Percentiles rank a stretch among this genome's conserved stretches.
Conservation (phyloP, 2,888 invertebrate genomes). For the Lepetodrilus schrolli region DNA sequence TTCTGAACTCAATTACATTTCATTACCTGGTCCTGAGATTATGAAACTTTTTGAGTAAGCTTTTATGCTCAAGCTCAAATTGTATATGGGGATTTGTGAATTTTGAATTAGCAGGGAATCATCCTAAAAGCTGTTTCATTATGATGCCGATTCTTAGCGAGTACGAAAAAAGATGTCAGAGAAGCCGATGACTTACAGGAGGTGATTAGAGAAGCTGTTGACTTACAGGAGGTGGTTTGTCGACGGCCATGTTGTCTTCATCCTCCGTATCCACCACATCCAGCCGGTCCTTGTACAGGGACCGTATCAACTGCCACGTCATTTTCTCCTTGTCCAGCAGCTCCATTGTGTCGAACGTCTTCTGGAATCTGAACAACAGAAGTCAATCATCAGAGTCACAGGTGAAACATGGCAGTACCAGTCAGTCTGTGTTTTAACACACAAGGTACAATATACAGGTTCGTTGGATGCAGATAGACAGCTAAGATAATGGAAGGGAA, state of each 20-base stretch:
- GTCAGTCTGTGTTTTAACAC: no score
- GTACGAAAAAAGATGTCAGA: not conserved
- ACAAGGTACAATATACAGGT: no score
- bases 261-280: constrained; percentile 68
- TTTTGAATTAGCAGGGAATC: no score
- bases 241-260: constrained; percentile 38
- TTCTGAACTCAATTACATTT: no score
- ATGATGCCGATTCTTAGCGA: constrained; percentile 30
- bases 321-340: constrained; percentile 86
- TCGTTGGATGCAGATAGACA: no score
- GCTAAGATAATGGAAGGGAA: no score
- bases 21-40: no score
- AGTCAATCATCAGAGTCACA: not conserved
- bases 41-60: no score
- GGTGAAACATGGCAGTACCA: no score
- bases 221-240: constrained; percentile 32
- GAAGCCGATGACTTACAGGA: not conserved
- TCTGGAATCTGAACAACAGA: constrained; percentile 61
- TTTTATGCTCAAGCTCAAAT: no score
- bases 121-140: no score
- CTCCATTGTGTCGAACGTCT: constrained; percentile 60
- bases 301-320: constrained; percentile 90
- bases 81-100: no score
- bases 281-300: constrained; percentile 87
- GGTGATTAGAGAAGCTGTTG: not conserved